A percentile compares a stretch with the other conserved stretches of the same genome.
phyloP scores from a whole-genome alignment of 2,113 vertebrate genomes.

The Xyrauchen texanus region DNA sequence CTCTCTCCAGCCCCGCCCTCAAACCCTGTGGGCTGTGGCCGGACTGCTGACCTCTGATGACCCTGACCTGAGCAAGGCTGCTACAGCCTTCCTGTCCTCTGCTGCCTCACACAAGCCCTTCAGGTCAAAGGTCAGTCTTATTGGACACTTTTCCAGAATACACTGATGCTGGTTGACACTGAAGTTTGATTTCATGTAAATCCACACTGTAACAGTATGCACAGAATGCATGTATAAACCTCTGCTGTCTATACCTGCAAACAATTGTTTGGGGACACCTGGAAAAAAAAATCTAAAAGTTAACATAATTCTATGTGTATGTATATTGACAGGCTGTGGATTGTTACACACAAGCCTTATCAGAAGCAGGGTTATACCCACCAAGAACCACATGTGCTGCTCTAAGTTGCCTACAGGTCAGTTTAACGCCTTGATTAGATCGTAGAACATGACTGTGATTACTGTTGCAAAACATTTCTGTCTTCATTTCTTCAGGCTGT shows the following conservation, averaged over 20 bases:
- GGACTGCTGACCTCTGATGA: conserved; percentile 81
- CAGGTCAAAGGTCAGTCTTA: conserved; percentile 84
- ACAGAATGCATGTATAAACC: too few relatives aligned
- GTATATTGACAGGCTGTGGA: conserved; percentile 81
- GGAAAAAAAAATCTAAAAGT: too few relatives aligned
- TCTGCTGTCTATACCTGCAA: too few relatives aligned
- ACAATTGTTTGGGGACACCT: too few relatives aligned
- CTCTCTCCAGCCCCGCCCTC: conserved; percentile 77
- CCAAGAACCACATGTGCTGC: conserved; percentile 89
- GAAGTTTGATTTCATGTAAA: too few relatives aligned
- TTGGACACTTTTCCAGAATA: too few relatives aligned
- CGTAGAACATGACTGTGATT: background rate
- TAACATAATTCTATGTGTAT: background rate
- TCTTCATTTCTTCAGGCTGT: conserved; percentile 74
- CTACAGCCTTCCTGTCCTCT: conserved; percentile 77
- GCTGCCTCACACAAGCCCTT: conserved; percentile 79
- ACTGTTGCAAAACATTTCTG: too few relatives aligned
- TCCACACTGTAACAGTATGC: too few relatives aligned
- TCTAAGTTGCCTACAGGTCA: conserved; percentile 88
- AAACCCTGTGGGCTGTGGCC: conserved; percentile 82
- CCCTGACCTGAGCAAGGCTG: conserved; percentile 77
- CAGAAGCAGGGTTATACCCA: conserved; percentile 80
- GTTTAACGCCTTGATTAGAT: conserved; percentile 27
- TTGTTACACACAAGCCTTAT: conserved; percentile 88
- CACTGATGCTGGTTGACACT: too few relatives aligned